phyloP scores from a whole-genome alignment of 2,888 invertebrate species.

The Acleris sparsana region DNA sequence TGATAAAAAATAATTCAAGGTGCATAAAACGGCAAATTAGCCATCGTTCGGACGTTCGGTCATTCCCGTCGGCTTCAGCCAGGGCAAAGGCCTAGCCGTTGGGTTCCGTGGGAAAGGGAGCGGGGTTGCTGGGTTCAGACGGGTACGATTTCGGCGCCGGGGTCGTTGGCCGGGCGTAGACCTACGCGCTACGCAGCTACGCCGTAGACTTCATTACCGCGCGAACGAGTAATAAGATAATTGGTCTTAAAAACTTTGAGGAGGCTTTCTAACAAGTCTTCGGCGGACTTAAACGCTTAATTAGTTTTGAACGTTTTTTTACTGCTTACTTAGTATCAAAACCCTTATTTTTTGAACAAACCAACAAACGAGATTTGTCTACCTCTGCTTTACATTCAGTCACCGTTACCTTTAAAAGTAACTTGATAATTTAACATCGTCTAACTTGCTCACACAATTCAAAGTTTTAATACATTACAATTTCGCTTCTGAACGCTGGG shows the following conservation, averaged over 20 bases:
- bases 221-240: conserved; percentile 1
- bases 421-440: no score
- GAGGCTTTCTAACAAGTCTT: background rate
- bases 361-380: no score
- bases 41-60: conserved; percentile 21
- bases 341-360: no score
- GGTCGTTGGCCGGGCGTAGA: conserved; percentile 77
- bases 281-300: background rate
- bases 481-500: no score
- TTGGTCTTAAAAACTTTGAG: background rate
- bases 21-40: background rate
- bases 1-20: no score
- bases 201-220: conserved; percentile 62
- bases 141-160: conserved; percentile 68
- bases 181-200: conserved; percentile 78
- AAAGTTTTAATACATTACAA: no score
- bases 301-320: background rate
- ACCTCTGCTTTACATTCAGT: no score
- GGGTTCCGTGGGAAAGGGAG: conserved; percentile 61
- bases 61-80: conserved; percentile 20
- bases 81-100: conserved; percentile 50
- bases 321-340: no score
- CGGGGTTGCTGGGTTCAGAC: conserved; percentile 62
- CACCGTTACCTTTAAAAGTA: no score
- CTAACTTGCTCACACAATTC: no score